Conservation (phyloP, 1,140 invertebrate species). For the Ctenoplectra terminalis region DNA sequence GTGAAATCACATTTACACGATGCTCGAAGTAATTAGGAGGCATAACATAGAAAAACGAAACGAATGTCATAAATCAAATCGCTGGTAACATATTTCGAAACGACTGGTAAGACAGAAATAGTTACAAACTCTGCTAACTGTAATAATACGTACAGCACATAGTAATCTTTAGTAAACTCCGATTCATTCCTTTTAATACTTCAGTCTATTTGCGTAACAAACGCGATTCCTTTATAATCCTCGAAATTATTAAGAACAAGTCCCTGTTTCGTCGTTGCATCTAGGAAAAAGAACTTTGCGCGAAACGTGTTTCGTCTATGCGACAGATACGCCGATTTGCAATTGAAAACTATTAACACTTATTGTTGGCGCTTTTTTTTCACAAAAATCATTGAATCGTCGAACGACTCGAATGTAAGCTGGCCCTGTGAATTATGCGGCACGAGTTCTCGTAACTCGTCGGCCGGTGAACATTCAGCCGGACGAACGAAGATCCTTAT, state of each 20-base stretch:
- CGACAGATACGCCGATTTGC: no score
- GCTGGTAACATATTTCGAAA: background rate
- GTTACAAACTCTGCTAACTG: background rate
- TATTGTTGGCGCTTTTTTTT: no score
- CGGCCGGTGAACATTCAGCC: conserved; percentile 37
- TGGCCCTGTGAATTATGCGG: conserved; percentile 50
- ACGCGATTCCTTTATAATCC: background rate
- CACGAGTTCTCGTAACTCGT: background rate
- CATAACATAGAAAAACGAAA: background rate
- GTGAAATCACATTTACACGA: conserved; percentile 3
- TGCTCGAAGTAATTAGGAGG: background rate
- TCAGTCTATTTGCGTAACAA: no score
- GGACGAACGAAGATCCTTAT: conserved; percentile 62
- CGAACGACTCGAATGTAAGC: conserved; percentile 12
- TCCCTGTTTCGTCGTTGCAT: background rate
- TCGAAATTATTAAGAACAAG: background rate
- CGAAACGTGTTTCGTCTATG: no score
- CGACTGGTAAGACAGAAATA: background rate
- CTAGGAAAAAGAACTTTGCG: no score
- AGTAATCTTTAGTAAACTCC: background rate
- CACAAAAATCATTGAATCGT: conserved; percentile 4
- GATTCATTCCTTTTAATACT: background rate
- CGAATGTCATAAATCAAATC: background rate
- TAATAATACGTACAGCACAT: no score
- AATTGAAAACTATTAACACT: no score